Percentiles rank a stretch among this genome's conserved stretches.
Evolutionary conservation across 2,113 vertebrate species (phyloP).

Genomic region (Pan troglodytes): NHGRI_mPanTro3-v2.1_pri NC_072417.2:73368001-73368500

Average conservation of each 20-base stretch:
- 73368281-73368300: slow-evolving; percentile 42
- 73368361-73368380: not conserved
- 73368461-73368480: not conserved
- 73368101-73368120: slow-evolving; percentile 7
- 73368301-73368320: not conserved
- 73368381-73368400: not conserved
- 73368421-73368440: not conserved
- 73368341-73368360: slow-evolving; percentile 10
- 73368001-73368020: not conserved
- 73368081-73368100: not conserved
- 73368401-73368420: not conserved
- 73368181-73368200: not conserved
- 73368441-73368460: slow-evolving; percentile 2
- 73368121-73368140: slow-evolving; percentile 23
- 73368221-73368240: slow-evolving; percentile 14
- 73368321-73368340: slow-evolving; percentile 11
- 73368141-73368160: not conserved
- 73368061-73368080: slow-evolving; percentile 24
- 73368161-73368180: not conserved
- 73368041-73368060: slow-evolving; percentile 26
- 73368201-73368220: slow-evolving; percentile 9
- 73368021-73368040: not conserved
- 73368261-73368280: not conserved
- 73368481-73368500: not conserved
- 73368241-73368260: slow-evolving; percentile 26